These are phyloP conservation scores for Lagopus muta DNA, from an alignment of 2,113 vertebrate genomes.

Conservation along the genomic window DNA sequence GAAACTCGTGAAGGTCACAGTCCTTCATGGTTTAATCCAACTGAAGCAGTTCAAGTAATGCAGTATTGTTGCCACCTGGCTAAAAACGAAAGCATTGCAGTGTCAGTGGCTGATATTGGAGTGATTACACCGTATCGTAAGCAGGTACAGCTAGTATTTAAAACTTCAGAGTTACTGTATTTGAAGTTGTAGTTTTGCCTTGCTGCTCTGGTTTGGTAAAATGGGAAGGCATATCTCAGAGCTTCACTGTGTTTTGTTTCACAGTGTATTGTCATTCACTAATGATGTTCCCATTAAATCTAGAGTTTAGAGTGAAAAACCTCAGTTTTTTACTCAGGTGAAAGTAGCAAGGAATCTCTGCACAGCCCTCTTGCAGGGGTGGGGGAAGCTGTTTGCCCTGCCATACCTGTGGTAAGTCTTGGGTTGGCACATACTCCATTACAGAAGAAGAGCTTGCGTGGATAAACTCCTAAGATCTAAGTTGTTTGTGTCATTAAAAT, in stretches of 20 bases:
- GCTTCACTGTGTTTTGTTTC: background rate
- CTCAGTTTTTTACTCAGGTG: background rate
- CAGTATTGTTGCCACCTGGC: constrained; percentile 91
- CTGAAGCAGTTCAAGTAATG: constrained; percentile 92
- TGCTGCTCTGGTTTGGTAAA: background rate
- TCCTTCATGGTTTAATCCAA: constrained; percentile 94
- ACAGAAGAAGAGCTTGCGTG: background rate
- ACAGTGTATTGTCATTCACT: background rate
- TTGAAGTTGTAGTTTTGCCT: background rate
- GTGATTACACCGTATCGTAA: constrained; percentile 93
- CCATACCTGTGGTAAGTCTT: background rate
- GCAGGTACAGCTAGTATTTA: constrained; percentile 79
- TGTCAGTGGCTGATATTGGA: constrained; percentile 84
- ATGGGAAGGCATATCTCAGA: background rate
- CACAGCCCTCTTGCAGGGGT: background rate
- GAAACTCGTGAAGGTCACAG: constrained; percentile 90
- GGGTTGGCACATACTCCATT: background rate
- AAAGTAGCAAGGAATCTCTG: background rate
- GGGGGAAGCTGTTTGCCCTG: background rate
- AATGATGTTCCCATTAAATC: background rate
- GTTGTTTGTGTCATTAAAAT: background rate
- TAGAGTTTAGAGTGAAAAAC: background rate
- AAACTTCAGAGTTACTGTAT: background rate
- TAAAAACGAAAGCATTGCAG: constrained; percentile 79
- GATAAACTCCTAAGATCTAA: background rate